These are phyloP conservation scores for Armadillidium nasatum DNA, from an alignment of 1,140 invertebrate species.

Conservation along the genomic window DNA sequence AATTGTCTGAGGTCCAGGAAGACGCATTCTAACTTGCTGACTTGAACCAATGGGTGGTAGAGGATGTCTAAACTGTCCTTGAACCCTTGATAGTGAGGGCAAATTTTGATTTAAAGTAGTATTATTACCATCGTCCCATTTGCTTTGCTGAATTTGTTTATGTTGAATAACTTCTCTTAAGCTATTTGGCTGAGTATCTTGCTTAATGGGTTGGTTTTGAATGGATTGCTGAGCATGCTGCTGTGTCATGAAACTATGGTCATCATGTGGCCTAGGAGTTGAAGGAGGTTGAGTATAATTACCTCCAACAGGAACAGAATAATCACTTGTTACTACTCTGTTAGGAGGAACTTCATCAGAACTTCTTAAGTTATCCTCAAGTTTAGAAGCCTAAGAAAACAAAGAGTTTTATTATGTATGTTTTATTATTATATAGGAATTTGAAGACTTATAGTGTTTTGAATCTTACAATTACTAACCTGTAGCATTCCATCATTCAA, in stretches of 20 bases:
- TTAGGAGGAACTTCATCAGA: background rate
- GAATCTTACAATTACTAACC: too few relatives aligned
- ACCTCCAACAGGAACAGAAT: background rate
- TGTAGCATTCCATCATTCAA: background rate
- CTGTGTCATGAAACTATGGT: background rate
- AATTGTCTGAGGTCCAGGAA: constrained; percentile 10
- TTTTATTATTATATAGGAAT: too few relatives aligned
- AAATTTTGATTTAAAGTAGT: constrained; percentile 31
- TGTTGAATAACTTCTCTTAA: constrained; percentile 32
- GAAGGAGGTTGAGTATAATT: background rate
- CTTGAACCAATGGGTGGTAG: constrained; percentile 3
- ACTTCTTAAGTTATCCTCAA: background rate
- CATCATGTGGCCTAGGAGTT: background rate
- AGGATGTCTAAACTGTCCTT: constrained; percentile 28
- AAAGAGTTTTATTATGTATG: background rate
- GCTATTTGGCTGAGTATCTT: constrained; percentile 23
- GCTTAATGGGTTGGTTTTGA: background rate
- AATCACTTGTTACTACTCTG: background rate
- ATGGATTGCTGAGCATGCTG: constrained; percentile 1
- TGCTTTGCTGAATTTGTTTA: constrained; percentile 41
- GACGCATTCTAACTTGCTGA: constrained; percentile 11
- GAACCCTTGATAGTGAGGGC: constrained; percentile 48
- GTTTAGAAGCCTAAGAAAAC: background rate
- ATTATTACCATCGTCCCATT: constrained; percentile 23
- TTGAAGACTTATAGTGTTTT: too few relatives aligned